phyloP scores from a whole-genome alignment of 2,888 invertebrate genomes.

The Cosmia trapezina region DNA sequence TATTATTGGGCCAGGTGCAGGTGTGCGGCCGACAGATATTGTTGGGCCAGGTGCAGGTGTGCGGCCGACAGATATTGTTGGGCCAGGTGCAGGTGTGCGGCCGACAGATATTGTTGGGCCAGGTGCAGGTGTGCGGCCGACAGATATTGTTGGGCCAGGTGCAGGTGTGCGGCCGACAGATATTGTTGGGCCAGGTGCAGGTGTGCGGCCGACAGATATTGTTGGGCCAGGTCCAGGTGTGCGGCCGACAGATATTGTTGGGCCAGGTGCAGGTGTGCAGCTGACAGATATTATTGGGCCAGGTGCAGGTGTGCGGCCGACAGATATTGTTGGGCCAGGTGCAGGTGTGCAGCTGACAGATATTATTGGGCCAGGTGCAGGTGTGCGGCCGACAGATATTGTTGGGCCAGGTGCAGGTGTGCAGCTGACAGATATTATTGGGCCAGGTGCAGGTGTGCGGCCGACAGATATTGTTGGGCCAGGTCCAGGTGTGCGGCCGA shows the following conservation, averaged over 20 bases:
- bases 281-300: constrained; percentile 51
- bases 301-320: constrained; percentile 53
- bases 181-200: no score
- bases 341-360: constrained; percentile 52
- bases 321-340: no score
- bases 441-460: no score
- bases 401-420: no score
- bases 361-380: no score
- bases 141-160: no score
- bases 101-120: constrained; percentile 51
- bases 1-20: no score
- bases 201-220: constrained; percentile 54
- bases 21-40: constrained; percentile 54
- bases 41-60: no score
- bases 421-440: constrained; percentile 49
- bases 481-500: constrained; percentile 53
- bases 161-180: constrained; percentile 53
- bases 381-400: constrained; percentile 54
- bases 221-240: no score
- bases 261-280: no score
- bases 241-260: constrained; percentile 49
- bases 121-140: constrained; percentile 53
- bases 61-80: constrained; percentile 49
- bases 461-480: constrained; percentile 51
- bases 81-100: no score